Base-by-base conservation (phyloP, 1,140 invertebrate genomes). In the Ceratina calcarata region DNA sequence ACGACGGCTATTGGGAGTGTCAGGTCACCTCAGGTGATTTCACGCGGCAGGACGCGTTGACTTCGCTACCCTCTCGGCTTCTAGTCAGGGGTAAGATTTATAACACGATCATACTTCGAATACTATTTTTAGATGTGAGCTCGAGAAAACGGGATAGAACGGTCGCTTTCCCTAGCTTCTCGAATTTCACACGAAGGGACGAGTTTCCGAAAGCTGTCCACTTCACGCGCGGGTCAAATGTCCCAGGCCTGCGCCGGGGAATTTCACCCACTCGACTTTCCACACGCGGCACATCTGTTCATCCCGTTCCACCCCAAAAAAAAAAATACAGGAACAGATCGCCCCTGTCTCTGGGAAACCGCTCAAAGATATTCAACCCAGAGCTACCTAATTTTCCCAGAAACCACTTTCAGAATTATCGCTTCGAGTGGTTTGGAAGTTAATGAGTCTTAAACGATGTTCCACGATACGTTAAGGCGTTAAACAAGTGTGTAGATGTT, bases 1-100 rank as follows among this genome's bases (percentile, higher is more conserved):
- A 98, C 89, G 97, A 98, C 89, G 97, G 97, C 0, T 94, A 95
- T 73, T 98, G 97, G 97, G 97, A 98, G 93, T 98, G 97, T 90
- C 97, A 98, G 90, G 97, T 98, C 68, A 98, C 97, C 2, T 96
- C 97, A 37, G 97, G 97, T 78, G 90, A 93, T 80, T 91, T 92
- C 32, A 90, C 88, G 13, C 78, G 87, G 15, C 92, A 93, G 78
- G 97, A 98, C 91, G 96, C 97, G 1, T 94, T 98, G 62, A 97
- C 96, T 1, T 98, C 97, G 87, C 94, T 95, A 67, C 96, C 96
- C 3, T 96, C 96, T 22, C 94, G 96, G 67, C 92, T 98, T 18
- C 96, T 97, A 68, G 97, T 98, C 22, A 94, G 97, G 94, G 96
- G 96, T 97, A 93, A 94, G 74, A 22, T 37, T 10, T 3, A n/a